Evolutionary conservation across 1,140 invertebrate genomes (phyloP).

Genomic region (Drosophila obscura): DNA sequence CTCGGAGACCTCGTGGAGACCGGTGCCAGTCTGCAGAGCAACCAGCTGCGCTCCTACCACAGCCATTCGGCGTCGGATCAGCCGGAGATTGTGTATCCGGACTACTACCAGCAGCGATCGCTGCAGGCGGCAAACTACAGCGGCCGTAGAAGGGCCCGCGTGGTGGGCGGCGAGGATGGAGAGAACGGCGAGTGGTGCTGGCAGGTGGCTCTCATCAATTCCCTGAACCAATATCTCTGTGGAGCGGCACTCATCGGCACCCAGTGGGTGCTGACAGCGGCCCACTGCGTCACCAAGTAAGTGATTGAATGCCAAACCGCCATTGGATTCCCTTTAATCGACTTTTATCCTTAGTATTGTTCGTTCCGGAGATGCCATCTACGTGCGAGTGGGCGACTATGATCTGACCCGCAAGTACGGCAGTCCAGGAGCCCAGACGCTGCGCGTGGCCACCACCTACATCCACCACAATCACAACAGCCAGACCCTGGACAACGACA

Average conservation of each 20-base stretch:
- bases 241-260: constrained; percentile 97
- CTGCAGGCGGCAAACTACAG: constrained; percentile 49
- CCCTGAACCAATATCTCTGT: constrained; percentile 97
- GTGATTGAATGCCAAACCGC: constrained; percentile 59
- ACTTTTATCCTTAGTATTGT: constrained; percentile 89
- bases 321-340: background rate
- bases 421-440: constrained; percentile 93
- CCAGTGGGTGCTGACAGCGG: constrained; percentile 97
- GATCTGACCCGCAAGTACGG: constrained; percentile 94
- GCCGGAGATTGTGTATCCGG: constrained; percentile 53
- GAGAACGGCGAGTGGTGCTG: constrained; percentile 97
- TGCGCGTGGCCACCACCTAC: constrained; percentile 95
- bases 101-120: constrained; percentile 47
- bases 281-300: constrained; percentile 98
- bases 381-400: constrained; percentile 96
- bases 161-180: constrained; percentile 96
- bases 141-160: constrained; percentile 86
- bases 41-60: constrained; percentile 72
- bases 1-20: constrained; percentile 65
- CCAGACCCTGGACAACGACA: constrained; percentile 97
- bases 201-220: constrained; percentile 97
- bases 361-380: constrained; percentile 94
- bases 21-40: constrained; percentile 50
- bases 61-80: constrained; percentile 37
- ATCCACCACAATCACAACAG: constrained; percentile 98